Conservation (phyloP, 2,113 vertebrate species). For the Panthera leo region DNA sequence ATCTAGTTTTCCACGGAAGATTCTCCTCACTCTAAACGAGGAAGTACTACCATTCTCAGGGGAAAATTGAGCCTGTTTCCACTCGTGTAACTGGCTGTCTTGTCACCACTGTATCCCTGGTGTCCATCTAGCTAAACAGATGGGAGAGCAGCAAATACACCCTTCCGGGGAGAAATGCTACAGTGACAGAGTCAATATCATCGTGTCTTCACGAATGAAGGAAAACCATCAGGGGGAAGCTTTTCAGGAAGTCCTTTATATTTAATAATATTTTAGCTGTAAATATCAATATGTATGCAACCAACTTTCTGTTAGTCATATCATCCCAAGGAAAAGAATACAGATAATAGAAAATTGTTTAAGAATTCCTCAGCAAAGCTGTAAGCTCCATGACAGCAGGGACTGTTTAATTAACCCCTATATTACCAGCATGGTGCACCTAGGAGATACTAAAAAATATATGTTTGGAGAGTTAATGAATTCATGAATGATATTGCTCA, state of each 20-base stretch:
- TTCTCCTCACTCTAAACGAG: background rate
- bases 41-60: background rate
- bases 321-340: background rate
- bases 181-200: background rate
- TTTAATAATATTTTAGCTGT: background rate
- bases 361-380: background rate
- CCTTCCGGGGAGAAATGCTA: background rate
- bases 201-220: background rate
- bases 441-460: background rate
- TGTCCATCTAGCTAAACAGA: background rate
- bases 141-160: background rate
- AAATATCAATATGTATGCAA: background rate
- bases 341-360: background rate
- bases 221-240: background rate
- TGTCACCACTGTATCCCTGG: background rate
- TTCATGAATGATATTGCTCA: background rate
- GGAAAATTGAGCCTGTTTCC: background rate
- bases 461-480: background rate
- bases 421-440: background rate
- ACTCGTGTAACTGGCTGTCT: background rate
- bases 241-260: background rate
- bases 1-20: background rate
- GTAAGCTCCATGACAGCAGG: background rate
- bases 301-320: background rate
- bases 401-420: background rate